Conservation (phyloP, 2,888 invertebrate genomes). For the Agriopis leucophaearia region DNA sequence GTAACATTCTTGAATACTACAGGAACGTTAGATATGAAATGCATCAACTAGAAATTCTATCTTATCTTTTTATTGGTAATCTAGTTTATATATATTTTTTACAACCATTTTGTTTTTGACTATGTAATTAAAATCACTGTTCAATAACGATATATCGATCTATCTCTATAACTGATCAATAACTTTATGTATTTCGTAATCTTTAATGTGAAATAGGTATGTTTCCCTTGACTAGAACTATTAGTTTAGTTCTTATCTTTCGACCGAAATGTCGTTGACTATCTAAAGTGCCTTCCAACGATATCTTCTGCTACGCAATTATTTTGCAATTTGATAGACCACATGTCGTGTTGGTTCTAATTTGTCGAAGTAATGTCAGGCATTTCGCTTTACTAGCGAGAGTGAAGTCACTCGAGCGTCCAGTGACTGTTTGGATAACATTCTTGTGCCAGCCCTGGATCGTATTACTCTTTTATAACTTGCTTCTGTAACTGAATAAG, state of each 20-base stretch:
- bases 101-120: too few relatives aligned
- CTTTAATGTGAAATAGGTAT: neutral
- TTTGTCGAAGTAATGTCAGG: conserved; percentile 30
- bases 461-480: conserved; percentile 3
- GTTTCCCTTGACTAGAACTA: neutral
- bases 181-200: neutral
- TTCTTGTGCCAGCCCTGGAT: conserved; percentile 36
- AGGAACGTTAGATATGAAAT: too few relatives aligned
- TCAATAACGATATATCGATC: too few relatives aligned
- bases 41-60: too few relatives aligned
- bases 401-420: conserved; percentile 45
- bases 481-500: too few relatives aligned
- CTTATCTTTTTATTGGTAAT: too few relatives aligned
- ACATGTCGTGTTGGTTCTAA: conserved; percentile 24
- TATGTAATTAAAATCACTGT: too few relatives aligned
- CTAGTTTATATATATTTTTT: too few relatives aligned
- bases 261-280: neutral
- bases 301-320: neutral
- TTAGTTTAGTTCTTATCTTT: neutral
- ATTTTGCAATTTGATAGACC: conserved; percentile 14
- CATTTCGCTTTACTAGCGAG: conserved; percentile 35
- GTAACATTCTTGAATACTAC: too few relatives aligned
- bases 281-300: neutral
- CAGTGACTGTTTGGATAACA: conserved; percentile 42
- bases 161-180: too few relatives aligned